Base-by-base conservation (phyloP, 2,888 invertebrate genomes). In the Eupithecia abbreviata region DNA sequence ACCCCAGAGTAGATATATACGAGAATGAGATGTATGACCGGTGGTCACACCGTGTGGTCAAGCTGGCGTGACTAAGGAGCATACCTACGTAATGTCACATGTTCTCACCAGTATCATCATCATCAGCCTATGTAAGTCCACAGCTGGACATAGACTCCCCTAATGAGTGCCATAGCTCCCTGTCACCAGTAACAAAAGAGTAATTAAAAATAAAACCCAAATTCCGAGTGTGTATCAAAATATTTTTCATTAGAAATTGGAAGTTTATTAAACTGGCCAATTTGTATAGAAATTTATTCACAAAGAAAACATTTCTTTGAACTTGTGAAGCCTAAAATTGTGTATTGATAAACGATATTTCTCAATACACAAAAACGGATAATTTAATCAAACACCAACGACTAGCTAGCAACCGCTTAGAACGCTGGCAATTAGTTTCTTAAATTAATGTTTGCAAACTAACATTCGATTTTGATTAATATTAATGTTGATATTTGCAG, bases 401-500 rank as follows among this genome's bases (percentile, higher is more conserved):
- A 43, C 68, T 68, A 2, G 30, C 30, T 30, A 30, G 30, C 30
- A 45, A 45, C 45, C 47, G 68, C 47, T 68, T 66, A 69, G 10
- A 18, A 30, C 47, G 12, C 18, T 68, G 47, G 77, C 51, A 79
- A 72, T 79, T 75, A 58, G 75, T 68, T 75, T 58, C 42, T 58
- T n/a, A 55, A 76, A 74, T 72, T 73, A 75, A 68, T 51, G 70
- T 74, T 77, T 51, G 58, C 71, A 49, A 67, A 55, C 65, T 66
- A 49, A 72, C 65, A 67, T 58, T 55, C 51, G 62, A 73, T 58
- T 76, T 76, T 78, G 72, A 75, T 75, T 71, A 72, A 76, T 78
- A 77, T 75, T 78, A 42, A 77, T 77, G 47, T 69, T 69, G 73
- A 68, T 68, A 68, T 67, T 77, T 55, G 41, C 41, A 12, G 73